Base-by-base conservation (phyloP, 2,113 vertebrate genomes). In the Zapus hudsonius region DNA sequence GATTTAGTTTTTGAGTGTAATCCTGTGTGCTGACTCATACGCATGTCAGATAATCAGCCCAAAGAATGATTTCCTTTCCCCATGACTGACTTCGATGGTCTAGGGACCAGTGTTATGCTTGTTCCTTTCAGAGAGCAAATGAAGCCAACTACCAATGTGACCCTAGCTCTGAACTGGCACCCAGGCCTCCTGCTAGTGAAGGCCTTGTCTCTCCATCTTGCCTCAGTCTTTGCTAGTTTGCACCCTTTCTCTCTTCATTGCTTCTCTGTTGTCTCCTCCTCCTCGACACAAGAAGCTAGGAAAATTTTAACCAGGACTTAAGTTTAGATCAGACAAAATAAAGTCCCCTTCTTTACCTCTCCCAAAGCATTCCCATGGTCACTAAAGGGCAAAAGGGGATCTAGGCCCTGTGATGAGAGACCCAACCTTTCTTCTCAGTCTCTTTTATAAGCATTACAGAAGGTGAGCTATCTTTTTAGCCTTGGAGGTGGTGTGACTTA, bases 31-130 rank as follows among this genome's bases (percentile, higher is more conserved):
- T 55, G 74, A 95, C n/a, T 87, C 67, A 36, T 66, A 61, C 22
- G 59, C 55, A 70, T 84, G 15, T 29, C 80, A 1, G 17, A 57
- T 82, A 40, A 44, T 90, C 66, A 73, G 6, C 59, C 57, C 74
- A 66, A 76, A 47, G 81, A 23, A 1, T 83, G 72, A 90, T 86
- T 63, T 57, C 70, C 47, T 94, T 91, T 90, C 17, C 84, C 40
- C 27, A 4, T 55, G 81, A 73, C 63, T 80, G 63, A 47, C 84
- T 82, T 55, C 8, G 44, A 44, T 29, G 47, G 87, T 63, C 90
- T 8, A 52, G 17, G 44, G 29, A 66, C 29, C 79, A 90, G 79
- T 55, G 90, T 29, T 52, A 0, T 61, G 86, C 15, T 79, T 55
- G 55, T 94, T 44, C 27, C 8, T 57, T 64, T 44, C 69, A 75